These are phyloP conservation scores for Barbus barbus DNA, from an alignment of 2,113 vertebrate genomes.

Conservation along the genomic window DNA sequence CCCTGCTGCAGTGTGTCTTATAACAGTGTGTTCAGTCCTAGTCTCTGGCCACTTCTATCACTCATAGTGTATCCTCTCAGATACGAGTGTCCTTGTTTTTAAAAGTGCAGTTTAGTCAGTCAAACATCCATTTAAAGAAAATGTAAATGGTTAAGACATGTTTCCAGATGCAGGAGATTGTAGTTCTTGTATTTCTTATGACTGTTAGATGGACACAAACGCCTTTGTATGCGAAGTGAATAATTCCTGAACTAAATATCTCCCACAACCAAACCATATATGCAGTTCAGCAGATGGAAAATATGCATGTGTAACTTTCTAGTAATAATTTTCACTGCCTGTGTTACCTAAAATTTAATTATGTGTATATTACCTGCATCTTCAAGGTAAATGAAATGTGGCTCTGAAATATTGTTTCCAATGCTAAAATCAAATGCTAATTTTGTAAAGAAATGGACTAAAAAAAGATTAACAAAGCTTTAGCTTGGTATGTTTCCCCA, in stretches of 20 bases:
- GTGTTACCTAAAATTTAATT: slow-evolving; percentile 82
- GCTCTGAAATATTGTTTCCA: slow-evolving; percentile 74
- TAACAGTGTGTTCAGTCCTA: slow-evolving; percentile 49
- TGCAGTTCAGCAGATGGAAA: slow-evolving; percentile 80
- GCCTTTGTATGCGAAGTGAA: slow-evolving; percentile 50
- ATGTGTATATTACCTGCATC: slow-evolving; percentile 82
- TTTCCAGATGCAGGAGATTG: slow-evolving; percentile 27
- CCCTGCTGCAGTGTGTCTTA: slow-evolving; percentile 48
- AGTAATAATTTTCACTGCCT: slow-evolving; percentile 84
- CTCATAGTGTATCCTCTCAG: slow-evolving; percentile 46
- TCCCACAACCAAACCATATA: slow-evolving; percentile 73
- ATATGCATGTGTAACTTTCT: slow-evolving; percentile 91
- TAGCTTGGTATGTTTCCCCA: slow-evolving; percentile 85
- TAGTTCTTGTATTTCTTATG: slow-evolving; percentile 37
- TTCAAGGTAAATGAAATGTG: slow-evolving; percentile 75
- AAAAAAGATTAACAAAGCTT: slow-evolving; percentile 77
- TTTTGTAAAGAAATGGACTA: slow-evolving; percentile 71
- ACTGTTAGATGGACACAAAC: slow-evolving; percentile 23
- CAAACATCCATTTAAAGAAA: neutral
- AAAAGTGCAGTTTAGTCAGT: slow-evolving; percentile 25
- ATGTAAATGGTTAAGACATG: neutral
- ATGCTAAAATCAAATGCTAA: slow-evolving; percentile 63
- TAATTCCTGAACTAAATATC: slow-evolving; percentile 52
- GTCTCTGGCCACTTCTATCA: slow-evolving; percentile 54
- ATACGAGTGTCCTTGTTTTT: slow-evolving; percentile 43